A percentile compares a stretch with the other conserved stretches of the same genome.
phyloP scores from a whole-genome alignment of 2,888 invertebrate genomes.

The Strigamia transsilvanica region DNA sequence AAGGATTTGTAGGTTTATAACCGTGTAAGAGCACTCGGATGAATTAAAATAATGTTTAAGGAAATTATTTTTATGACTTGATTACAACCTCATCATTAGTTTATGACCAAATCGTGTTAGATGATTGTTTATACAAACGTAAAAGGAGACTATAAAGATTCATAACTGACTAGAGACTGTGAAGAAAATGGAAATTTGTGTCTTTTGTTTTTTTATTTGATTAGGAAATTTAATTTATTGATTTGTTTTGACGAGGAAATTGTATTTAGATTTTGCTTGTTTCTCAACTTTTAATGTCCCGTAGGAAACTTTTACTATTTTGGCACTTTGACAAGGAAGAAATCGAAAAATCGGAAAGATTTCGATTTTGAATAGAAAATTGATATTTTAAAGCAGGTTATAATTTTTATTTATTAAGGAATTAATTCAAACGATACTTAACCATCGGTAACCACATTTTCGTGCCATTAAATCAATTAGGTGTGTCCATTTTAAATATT shows the following conservation, averaged over 20 bases:
- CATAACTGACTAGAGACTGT: neutral
- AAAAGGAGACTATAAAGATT: neutral
- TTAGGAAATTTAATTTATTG: neutral
- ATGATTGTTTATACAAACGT: slow-evolving; percentile 8
- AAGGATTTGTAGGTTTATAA: neutral
- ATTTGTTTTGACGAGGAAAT: neutral
- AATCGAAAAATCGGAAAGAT: too few relatives aligned
- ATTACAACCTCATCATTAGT: slow-evolving; percentile 31
- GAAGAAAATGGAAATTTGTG: neutral
- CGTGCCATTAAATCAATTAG: neutral
- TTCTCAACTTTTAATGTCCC: neutral
- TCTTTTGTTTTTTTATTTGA: neutral
- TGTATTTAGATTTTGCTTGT: neutral
- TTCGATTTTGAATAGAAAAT: too few relatives aligned
- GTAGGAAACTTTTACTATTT: neutral
- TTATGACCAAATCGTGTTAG: slow-evolving; percentile 27
- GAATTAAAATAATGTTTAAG: slow-evolving; percentile 38
- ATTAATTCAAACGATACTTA: neutral
- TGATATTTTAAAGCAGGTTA: too few relatives aligned
- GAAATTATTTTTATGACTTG: slow-evolving; percentile 34
- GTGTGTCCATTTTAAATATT: slow-evolving; percentile 10
- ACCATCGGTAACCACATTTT: neutral
- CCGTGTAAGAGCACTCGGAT: neutral
- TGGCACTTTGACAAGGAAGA: neutral
- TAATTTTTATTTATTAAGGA: neutral